Evolutionary conservation across 2,113 vertebrate genomes (phyloP).

Genomic region (Muscicapa adusta): DNA sequence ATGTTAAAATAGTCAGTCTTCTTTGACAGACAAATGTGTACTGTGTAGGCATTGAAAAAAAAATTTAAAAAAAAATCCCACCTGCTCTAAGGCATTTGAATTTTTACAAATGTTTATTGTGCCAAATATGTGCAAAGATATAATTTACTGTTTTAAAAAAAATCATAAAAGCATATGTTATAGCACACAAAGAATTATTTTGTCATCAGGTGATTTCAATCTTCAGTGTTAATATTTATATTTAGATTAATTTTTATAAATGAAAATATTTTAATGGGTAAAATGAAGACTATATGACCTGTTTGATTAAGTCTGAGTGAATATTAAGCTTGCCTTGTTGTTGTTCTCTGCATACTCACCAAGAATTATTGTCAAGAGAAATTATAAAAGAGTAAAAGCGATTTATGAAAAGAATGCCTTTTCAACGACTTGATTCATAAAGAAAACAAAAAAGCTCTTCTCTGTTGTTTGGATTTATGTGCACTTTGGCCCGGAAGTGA

Average conservation of each 20-base stretch:
- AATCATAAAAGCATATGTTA: slow-evolving; percentile 71
- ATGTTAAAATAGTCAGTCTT: slow-evolving; percentile 75
- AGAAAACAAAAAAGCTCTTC: slow-evolving; percentile 20
- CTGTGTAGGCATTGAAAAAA: slow-evolving; percentile 74
- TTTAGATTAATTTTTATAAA: slow-evolving; percentile 83
- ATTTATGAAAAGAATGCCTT: slow-evolving; percentile 64
- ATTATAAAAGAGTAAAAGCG: slow-evolving; percentile 69
- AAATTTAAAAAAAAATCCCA: background rate
- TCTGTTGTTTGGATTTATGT: slow-evolving; percentile 28
- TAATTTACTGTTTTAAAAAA: slow-evolving; percentile 73
- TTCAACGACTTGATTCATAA: slow-evolving; percentile 45
- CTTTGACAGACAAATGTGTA: slow-evolving; percentile 74
- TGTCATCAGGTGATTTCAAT: slow-evolving; percentile 80
- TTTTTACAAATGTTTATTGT: slow-evolving; percentile 78
- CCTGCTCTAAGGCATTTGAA: slow-evolving; percentile 70
- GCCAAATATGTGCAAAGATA: slow-evolving; percentile 79
- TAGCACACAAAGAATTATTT: slow-evolving; percentile 77
- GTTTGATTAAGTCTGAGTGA: slow-evolving; percentile 62
- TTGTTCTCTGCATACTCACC: slow-evolving; percentile 65
- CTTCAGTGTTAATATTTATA: slow-evolving; percentile 81
- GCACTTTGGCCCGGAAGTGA: background rate
- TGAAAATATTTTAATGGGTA: slow-evolving; percentile 78
- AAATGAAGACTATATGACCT: slow-evolving; percentile 58
- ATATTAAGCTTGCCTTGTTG: slow-evolving; percentile 71
- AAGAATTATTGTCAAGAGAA: slow-evolving; percentile 67